A percentile compares a stretch with the other conserved stretches of the same genome.
phyloP scores from a whole-genome alignment of 2,888 invertebrate species.

The Lasioglossum vierecki region DNA sequence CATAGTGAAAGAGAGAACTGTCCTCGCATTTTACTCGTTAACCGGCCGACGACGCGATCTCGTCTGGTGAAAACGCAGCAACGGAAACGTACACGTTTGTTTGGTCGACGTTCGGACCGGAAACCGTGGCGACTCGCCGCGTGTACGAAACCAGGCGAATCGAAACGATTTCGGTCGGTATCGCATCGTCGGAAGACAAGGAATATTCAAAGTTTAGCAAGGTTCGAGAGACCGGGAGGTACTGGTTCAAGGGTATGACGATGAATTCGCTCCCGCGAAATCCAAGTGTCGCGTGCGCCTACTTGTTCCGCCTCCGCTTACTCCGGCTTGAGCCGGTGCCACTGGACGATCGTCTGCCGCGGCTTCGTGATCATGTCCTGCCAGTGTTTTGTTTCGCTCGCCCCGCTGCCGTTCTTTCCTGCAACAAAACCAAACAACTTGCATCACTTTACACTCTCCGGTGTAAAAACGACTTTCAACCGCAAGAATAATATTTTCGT shows the following conservation, averaged over 20 bases:
- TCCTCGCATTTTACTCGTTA: not conserved
- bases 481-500: not conserved
- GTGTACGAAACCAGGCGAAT: not conserved
- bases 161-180: slow-evolving; percentile 22
- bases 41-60: slow-evolving; percentile 16
- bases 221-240: slow-evolving; percentile 16
- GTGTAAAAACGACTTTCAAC: not conserved
- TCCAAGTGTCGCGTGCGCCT: not conserved
- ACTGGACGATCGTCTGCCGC: slow-evolving; percentile 97
- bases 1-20: not conserved
- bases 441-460: not conserved
- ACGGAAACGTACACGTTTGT: not conserved
- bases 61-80: slow-evolving; percentile 3
- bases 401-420: slow-evolving; percentile 97
- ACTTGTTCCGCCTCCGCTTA: slow-evolving; percentile 84
- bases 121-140: slow-evolving; percentile 2
- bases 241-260: slow-evolving; percentile 21
- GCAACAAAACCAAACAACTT: slow-evolving; percentile 75
- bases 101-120: not conserved
- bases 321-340: slow-evolving; percentile 98
- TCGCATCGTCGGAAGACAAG: slow-evolving; percentile 25
- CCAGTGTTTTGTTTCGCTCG: slow-evolving; percentile 98
- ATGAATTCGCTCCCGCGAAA: slow-evolving; percentile 18
- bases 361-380: slow-evolving; percentile 99
- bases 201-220: slow-evolving; percentile 15